These are phyloP conservation scores for Apodemus speciosus DNA, from an alignment of 2,113 vertebrate genomes.

Conservation along the genomic window DNA sequence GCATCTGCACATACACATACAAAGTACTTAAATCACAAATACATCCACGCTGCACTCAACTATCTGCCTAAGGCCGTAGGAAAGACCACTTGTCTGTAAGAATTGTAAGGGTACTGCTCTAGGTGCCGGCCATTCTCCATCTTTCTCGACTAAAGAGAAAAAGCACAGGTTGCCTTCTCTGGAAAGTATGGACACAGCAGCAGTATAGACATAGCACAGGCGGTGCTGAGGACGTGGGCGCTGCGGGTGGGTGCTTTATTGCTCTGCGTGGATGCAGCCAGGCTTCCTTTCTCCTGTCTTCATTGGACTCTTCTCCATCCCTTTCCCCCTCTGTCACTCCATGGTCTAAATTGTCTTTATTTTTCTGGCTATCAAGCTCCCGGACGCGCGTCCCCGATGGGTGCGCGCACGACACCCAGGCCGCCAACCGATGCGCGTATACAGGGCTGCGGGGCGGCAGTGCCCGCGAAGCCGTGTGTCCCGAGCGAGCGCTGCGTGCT, in stretches of 20 bases:
- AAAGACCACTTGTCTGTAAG: not conserved
- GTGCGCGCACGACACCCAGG: constrained; percentile 84
- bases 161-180: not conserved
- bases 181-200: not conserved
- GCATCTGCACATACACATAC: not conserved
- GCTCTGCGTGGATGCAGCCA: not conserved
- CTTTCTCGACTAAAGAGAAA: not conserved
- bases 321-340: not conserved
- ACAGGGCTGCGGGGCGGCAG: accelerated
- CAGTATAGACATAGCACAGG: not conserved
- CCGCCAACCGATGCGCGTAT: not conserved
- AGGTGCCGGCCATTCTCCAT: not conserved
- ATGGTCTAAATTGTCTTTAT: not conserved
- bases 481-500: not conserved
- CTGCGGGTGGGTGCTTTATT: not conserved
- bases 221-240: no score
- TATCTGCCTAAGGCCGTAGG: not conserved
- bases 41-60: not conserved
- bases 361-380: constrained; percentile 21
- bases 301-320: not conserved
- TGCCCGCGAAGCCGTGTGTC: accelerated
- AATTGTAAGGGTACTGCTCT: not conserved
- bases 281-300: not conserved
- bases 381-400: constrained; percentile 80
- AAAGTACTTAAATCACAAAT: not conserved